Evolutionary conservation across 2,113 vertebrate species (phyloP), one percentile per base, ranked within the genome.

Genomic region (Mustela nigripes): DNA sequence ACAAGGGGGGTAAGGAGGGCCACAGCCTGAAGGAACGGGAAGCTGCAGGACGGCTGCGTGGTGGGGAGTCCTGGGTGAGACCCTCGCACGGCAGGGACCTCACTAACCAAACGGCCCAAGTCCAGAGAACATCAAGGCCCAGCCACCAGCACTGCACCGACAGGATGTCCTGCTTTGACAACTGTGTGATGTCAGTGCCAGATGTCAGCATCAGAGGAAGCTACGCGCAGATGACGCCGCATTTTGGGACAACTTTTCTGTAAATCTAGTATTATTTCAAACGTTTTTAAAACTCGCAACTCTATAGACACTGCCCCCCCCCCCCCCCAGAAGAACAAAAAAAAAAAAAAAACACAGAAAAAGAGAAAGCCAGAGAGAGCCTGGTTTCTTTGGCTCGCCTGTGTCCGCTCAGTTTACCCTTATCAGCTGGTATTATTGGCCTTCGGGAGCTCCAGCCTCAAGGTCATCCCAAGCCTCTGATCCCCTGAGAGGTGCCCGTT

Each of bases 31-130:
- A n/a, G 65, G 63, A 15, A 33, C 14, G 14, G 63, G 63, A 31
- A 33, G 28, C 33, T 33, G 63, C 63, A 15, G 28, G 28, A n/a
- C 65, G 1, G 4, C 33, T n/a, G 65, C 33, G 7, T 18, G 65
- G 65, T 31, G 6, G 63, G 63, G 63, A 31, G 63, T 15, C 63
- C 63, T 65, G 28, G 63, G 6, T 15, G 31, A 33, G 63, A 33
- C 15, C 12, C 63, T 6, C 14, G 63, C 7, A 19, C 16, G 9
- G 67, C 33, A 9, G 19, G 33, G 33, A 19, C 67, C 67, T 69
- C 67, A 0, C 67, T 19, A 9, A 4, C 19, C 16, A 7, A n/a
- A n/a, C 16, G 4, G 7, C 33, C 33, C 7, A n/a, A 4, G 31
- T n/a, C n/a, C 67, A 19, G 19, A 9, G 0, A n/a, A n/a, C 67